Conservation (phyloP, 2,888 invertebrate genomes). For the Trichogramma dendrolimi region DNA sequence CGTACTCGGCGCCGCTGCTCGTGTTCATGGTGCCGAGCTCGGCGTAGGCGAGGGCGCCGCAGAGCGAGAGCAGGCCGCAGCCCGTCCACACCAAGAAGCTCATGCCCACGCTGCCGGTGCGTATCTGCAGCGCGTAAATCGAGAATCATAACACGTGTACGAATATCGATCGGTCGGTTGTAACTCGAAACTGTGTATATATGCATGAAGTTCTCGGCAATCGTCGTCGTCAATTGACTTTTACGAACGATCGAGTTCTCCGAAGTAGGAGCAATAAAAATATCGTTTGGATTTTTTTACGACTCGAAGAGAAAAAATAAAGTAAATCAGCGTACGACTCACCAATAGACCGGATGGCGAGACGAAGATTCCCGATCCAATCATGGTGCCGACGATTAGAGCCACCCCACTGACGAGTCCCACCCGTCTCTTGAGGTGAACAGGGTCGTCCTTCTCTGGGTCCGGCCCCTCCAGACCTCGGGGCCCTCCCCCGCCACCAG, state of each 20-base stretch:
- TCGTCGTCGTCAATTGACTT: no score
- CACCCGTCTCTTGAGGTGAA: conserved; percentile 99
- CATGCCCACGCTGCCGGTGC: conserved; percentile 87
- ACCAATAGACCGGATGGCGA: conserved; percentile 92
- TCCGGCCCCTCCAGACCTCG: conserved; percentile 81
- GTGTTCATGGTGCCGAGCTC: conserved; percentile 95
- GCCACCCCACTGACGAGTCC: conserved; percentile 98
- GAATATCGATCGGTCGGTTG: no score
- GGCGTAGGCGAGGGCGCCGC: conserved; percentile 86
- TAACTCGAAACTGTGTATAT: no score
- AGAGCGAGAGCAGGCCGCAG: conserved; percentile 73
- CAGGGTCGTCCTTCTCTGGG: conserved; percentile 92
- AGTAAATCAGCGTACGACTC: no score
- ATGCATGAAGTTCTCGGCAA: no score
- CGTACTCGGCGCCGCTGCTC: conserved; percentile 91
- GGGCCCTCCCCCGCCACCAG: conserved; percentile 51
- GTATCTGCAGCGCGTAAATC: no score
- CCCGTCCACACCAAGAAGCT: conserved; percentile 93
- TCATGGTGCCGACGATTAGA: conserved; percentile 98
- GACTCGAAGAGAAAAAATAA: no score
- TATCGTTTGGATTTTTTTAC: no score
- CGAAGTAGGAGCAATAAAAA: no score
- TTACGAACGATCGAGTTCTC: no score
- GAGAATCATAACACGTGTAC: no score
- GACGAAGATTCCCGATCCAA: conserved; percentile 97